phyloP scores from a whole-genome alignment of 2,797 vertebrate species.

The Telmatherina bonti region DNA sequence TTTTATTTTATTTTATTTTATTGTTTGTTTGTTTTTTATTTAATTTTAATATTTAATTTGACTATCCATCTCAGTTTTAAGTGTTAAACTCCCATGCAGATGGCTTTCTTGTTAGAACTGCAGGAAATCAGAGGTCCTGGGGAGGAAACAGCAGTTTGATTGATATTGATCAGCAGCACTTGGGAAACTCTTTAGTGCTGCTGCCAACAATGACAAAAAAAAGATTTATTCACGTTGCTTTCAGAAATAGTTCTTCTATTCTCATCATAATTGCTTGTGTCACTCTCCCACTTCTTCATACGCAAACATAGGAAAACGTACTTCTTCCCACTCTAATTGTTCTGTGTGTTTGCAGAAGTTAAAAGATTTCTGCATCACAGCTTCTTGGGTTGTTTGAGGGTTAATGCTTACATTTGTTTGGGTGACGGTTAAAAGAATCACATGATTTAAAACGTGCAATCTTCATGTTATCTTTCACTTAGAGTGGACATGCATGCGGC shows the following conservation, averaged over 20 bases:
- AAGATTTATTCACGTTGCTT: neutral
- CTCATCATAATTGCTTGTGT: neutral
- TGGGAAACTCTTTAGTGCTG: neutral
- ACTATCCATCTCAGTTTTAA: no score
- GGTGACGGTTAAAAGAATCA: neutral
- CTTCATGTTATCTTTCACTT: neutral
- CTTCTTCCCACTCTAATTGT: neutral
- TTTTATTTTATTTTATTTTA: no score
- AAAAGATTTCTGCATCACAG: no score
- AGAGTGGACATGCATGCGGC: neutral
- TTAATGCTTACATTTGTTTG: no score
- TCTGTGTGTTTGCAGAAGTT: no score
- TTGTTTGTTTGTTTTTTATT: no score
- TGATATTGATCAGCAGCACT: neutral
- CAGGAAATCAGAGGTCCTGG: neutral
- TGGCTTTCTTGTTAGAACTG: neutral
- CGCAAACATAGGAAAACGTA: neutral
- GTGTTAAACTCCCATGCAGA: neutral
- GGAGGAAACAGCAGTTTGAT: neutral
- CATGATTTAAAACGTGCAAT: neutral
- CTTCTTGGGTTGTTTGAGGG: no score
- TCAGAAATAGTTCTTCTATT: neutral
- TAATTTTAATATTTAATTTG: no score
- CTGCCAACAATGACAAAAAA: neutral
- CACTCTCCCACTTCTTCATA: neutral